Conservation (phyloP, 64 coral and sea anemone species). For the Dendrophyllia cribrosa region DNA sequence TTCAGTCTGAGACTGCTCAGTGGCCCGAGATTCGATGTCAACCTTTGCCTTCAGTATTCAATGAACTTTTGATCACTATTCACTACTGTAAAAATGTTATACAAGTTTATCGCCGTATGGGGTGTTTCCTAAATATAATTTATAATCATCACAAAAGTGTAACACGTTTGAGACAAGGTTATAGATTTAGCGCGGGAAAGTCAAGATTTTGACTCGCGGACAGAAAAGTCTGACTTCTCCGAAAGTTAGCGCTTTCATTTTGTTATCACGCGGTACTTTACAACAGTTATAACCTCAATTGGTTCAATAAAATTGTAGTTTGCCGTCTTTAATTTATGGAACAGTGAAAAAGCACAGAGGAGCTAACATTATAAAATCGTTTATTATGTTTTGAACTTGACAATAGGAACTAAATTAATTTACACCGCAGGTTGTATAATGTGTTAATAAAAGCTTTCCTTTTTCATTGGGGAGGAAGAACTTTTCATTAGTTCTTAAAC, state of each 20-base stretch:
- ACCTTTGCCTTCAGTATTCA: not conserved
- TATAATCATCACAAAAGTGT: not conserved
- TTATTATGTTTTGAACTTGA: not conserved
- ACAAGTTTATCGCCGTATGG: not conserved
- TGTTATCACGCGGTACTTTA: too few relatives aligned
- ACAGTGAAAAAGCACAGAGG: not conserved
- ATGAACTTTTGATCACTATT: not conserved
- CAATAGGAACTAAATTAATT: slow-evolving; percentile 37
- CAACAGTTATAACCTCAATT: too few relatives aligned
- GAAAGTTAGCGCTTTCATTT: too few relatives aligned
- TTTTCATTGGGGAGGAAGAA: not conserved
- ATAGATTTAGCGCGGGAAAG: not conserved
- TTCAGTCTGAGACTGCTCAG: too few relatives aligned
- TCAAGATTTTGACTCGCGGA: too few relatives aligned
- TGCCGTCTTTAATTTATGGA: not conserved
- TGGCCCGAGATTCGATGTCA: too few relatives aligned
- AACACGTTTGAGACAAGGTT: not conserved
- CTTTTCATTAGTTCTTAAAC: slow-evolving; percentile 23
- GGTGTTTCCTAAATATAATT: not conserved
- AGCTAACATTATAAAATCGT: not conserved
- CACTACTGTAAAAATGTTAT: too few relatives aligned
- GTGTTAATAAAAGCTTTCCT: slow-evolving; percentile 27
- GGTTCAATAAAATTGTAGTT: too few relatives aligned
- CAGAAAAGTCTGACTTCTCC: too few relatives aligned
- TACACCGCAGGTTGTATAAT: not conserved